Conservation (phyloP, 35 echinoderm and acorn worm species). For the Holothuria glaberrima region DNA sequence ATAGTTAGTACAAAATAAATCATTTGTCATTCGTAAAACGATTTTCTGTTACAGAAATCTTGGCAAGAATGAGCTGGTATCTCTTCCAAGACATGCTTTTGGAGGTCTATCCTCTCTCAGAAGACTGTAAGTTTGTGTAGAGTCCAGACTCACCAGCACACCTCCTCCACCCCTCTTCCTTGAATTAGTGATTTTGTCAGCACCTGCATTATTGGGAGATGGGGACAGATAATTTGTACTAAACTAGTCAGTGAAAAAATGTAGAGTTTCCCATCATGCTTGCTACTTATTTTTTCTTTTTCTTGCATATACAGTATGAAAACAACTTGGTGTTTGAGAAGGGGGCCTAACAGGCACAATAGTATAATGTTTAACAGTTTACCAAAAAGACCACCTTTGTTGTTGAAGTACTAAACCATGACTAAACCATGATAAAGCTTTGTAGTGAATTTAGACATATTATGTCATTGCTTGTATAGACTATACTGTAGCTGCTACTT, state of each 20-base stretch:
- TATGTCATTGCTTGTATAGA: too few species aligned
- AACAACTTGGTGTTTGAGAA: background rate
- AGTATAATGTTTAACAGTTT: too few species aligned
- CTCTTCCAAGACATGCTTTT: conserved; percentile 56
- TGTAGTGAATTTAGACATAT: too few species aligned
- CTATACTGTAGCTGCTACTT: too few species aligned
- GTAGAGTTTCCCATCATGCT: background rate
- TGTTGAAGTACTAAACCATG: too few species aligned
- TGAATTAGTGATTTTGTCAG: background rate
- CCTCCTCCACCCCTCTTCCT: background rate
- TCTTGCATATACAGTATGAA: background rate
- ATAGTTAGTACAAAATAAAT: too few species aligned
- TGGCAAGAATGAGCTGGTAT: conserved; percentile 30
- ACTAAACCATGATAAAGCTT: too few species aligned
- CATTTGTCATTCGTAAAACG: too few species aligned
- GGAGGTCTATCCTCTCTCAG: conserved; percentile 40
- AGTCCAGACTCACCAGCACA: background rate
- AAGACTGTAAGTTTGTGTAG: conserved; percentile 53
- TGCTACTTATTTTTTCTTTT: background rate
- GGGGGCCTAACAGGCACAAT: too few species aligned
- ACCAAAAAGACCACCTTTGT: too few species aligned
- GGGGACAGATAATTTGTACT: background rate
- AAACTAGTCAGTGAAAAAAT: background rate
- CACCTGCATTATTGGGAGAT: background rate
- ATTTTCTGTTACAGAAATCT: conserved; percentile 50